Conservation (phyloP, 2,113 vertebrate genomes). For the Aptenodytes forsteri region DNA sequence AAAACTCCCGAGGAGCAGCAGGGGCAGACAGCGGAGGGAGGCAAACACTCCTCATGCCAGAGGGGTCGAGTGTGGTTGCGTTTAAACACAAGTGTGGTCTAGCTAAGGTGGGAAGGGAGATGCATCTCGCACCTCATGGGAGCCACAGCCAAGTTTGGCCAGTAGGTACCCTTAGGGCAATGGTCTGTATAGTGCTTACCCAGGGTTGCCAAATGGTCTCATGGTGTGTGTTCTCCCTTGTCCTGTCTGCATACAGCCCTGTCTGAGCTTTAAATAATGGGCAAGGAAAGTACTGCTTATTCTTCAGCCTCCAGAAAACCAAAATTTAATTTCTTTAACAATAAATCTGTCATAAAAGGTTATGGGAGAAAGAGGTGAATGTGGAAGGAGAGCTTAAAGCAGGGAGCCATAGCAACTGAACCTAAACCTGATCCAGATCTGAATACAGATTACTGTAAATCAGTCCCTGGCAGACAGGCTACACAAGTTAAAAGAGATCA, state of each 20-base stretch:
- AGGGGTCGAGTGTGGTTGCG: accelerated
- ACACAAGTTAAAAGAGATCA: neutral
- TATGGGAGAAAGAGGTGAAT: neutral
- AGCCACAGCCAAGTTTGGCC: neutral
- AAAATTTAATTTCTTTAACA: neutral
- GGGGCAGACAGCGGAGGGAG: accelerated
- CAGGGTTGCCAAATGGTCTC: neutral
- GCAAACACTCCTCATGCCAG: accelerated
- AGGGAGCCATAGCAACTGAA: conserved; percentile 54
- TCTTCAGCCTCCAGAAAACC: neutral
- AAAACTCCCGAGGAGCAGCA: neutral
- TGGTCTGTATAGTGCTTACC: neutral
- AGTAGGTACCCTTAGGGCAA: neutral
- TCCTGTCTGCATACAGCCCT: neutral
- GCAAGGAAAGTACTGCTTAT: neutral
- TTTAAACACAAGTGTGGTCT: neutral
- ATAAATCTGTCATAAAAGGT: conserved; percentile 8
- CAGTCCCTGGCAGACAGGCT: neutral
- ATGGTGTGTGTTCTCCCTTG: neutral
- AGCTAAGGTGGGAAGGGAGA: neutral
- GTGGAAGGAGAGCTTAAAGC: conserved; percentile 24
- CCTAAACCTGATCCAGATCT: neutral
- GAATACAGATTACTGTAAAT: conserved; percentile 32
- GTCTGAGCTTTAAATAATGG: neutral
- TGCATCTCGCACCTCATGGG: neutral